Evolutionary conservation across 2,113 vertebrate species (phyloP), one percentile per base, ranked within the genome.

Genomic region (Grantiella picta): DNA sequence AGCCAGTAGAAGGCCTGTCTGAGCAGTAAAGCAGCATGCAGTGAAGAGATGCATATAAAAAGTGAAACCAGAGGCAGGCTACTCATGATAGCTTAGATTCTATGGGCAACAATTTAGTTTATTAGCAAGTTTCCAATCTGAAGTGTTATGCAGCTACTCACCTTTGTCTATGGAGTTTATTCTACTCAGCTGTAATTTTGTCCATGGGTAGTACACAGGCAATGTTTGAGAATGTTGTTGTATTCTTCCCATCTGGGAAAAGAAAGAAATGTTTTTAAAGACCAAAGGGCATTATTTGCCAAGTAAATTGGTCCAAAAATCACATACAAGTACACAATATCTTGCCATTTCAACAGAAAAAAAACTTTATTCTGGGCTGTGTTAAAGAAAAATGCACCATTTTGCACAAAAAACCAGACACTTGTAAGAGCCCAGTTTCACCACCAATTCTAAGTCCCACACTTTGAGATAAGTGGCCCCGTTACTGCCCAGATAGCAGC

Each of bases 71-170:
- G 29, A 44, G 70, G 9, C 21, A 68, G 7, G 29, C 11, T 78
- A 3, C 19, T 53, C 8, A 15, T 22, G 9, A 18, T 8, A 60
- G 18, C 17, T 53, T 66, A 33, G 40, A 8, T 69, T 86, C 27
- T 81, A 28, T 44, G 9, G 25, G 24, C n/a, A 77, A 17, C 4
- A 29, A 22, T 42, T 45, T 59, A 15, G 2, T 44, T 70, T 73
- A 38, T 45, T 25, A 57, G 15, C 2, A 54, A 45, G 9, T 42
- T 22, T 82, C 70, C 42, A 33, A 5, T 59, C 35, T 56, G 25
- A 1, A 0, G 13, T 47, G 10, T 36, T 60, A 80, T 53, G 23
- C 23, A 45, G 35, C 3, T 8, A 16, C 2, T 81, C 1, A 0
- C 3, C 11, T 56, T 76, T n/a, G 36, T 14, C 15, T 35, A 24